Conservation (phyloP, 1,140 invertebrate species). For the Adelges cooleyi region DNA sequence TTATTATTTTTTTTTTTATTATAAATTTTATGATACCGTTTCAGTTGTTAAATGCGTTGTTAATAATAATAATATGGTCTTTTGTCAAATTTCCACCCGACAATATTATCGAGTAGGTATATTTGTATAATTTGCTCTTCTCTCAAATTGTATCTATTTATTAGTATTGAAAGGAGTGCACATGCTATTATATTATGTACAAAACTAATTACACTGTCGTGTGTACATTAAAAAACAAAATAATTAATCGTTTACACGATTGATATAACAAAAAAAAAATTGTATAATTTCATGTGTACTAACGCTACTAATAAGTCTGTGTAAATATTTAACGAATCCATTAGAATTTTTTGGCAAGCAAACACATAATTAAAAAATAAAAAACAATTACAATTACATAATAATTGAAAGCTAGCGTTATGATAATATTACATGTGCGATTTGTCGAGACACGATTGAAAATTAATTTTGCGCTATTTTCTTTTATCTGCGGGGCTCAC, state of each 20-base stretch:
- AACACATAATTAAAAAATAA: no score
- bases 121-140: conserved; percentile 8
- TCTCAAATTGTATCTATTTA: background rate
- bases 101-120: background rate
- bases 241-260: conserved; percentile 17
- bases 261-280: background rate
- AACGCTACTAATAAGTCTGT: background rate
- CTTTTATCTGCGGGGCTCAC: no score
- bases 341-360: no score
- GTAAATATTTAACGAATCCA: conserved; percentile 20
- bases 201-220: conserved; percentile 21
- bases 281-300: background rate
- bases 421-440: no score
- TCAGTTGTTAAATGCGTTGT: background rate
- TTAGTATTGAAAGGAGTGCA: background rate
- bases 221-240: background rate
- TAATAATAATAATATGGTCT: no score
- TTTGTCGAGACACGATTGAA: no score
- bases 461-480: no score
- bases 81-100: background rate
- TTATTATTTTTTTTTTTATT: conserved; percentile 1
- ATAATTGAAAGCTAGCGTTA: no score
- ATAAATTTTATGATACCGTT: conserved; percentile 7
- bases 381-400: no score
- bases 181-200: background rate